Evolutionary conservation across 2,888 invertebrate species (phyloP).

Genomic region (Blastobasis lacticolella): DNA sequence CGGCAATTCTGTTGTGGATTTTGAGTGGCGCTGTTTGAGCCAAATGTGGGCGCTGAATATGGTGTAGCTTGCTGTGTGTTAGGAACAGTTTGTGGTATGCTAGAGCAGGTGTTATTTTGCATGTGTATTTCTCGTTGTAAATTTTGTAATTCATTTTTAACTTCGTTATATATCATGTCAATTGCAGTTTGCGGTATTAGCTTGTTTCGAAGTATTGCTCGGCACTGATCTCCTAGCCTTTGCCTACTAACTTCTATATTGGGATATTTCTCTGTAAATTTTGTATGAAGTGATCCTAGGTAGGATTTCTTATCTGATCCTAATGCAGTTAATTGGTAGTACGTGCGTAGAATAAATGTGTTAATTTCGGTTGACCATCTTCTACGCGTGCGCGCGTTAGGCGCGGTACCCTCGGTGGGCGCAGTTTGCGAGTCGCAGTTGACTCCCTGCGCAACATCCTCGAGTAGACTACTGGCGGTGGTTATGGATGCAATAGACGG

Average conservation of each 20-base stretch:
- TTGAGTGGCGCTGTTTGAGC: not conserved
- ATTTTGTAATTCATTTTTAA: constrained; percentile 1
- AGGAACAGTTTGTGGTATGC: too few species aligned
- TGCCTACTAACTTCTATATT: constrained; percentile 4
- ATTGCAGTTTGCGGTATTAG: constrained; percentile 8
- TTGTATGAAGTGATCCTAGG: constrained; percentile 1
- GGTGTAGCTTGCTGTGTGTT: not conserved
- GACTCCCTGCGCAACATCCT: not conserved
- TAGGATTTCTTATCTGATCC: not conserved
- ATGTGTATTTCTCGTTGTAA: too few species aligned
- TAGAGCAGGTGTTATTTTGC: too few species aligned
- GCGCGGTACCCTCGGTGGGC: not conserved
- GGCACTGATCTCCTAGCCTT: constrained; percentile 5
- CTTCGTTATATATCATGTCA: constrained; percentile 6
- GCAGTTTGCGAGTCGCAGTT: not conserved
- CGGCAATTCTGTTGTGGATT: not conserved
- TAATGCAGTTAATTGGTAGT: not conserved
- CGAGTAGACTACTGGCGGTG: not conserved
- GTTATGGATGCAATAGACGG: not conserved
- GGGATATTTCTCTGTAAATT: constrained; percentile 5
- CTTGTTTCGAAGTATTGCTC: constrained; percentile 9
- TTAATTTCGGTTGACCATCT: not conserved
- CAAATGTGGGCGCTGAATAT: not conserved
- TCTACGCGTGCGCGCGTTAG: not conserved
- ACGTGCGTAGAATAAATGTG: not conserved